Percentiles rank a stretch among this genome's conserved stretches.
These are phyloP conservation scores for Zapus hudsonius DNA, from an alignment of 2,113 vertebrate genomes.

Conservation along the genomic window DNA sequence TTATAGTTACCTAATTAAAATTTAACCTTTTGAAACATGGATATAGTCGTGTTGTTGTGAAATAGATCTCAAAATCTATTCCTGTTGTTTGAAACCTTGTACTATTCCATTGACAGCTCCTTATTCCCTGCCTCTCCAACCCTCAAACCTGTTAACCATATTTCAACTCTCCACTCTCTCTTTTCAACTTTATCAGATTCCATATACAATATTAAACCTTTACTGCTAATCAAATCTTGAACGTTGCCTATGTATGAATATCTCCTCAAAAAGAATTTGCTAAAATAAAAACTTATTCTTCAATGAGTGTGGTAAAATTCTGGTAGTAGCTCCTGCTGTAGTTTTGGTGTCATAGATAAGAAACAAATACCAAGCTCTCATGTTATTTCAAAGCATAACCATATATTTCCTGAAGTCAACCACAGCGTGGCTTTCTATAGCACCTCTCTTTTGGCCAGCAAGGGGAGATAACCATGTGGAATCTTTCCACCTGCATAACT, in stretches of 20 bases:
- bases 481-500: background rate
- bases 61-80: background rate
- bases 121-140: background rate
- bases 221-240: background rate
- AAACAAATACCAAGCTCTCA: background rate
- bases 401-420: background rate
- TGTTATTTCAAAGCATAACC: slow-evolving; percentile 39
- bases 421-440: no score
- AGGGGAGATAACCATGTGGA: background rate
- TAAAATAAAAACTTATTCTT: background rate
- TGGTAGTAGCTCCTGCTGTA: background rate
- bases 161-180: background rate
- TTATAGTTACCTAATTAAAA: background rate
- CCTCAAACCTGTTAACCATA: background rate
- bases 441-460: slow-evolving; percentile 35
- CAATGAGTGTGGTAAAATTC: background rate
- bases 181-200: background rate
- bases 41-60: background rate
- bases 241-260: background rate
- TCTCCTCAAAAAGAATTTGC: background rate
- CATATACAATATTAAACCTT: background rate
- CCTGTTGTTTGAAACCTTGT: background rate
- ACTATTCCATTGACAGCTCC: background rate
- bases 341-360: background rate
- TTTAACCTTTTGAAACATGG: background rate